Percentiles rank a stretch among this genome's conserved stretches.
Evolutionary conservation across 2,113 vertebrate genomes (phyloP).

Genomic region (Istiophorus platypterus): DNA sequence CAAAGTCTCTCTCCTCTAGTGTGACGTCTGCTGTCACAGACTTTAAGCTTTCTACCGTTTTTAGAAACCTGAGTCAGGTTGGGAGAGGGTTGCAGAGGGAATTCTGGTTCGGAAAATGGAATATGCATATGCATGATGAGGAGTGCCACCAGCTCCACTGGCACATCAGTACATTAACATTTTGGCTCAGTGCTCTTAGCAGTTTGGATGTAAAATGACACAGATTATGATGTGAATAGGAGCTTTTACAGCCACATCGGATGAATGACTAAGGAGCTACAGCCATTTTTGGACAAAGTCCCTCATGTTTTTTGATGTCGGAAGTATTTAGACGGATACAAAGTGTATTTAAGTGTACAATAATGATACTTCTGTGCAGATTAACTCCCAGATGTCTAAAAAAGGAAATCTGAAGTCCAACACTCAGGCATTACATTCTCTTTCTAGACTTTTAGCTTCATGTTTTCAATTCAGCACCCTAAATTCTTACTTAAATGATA

Average conservation of each 20-base stretch:
- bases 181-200: slow-evolving; percentile 56
- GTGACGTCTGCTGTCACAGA: slow-evolving; percentile 66
- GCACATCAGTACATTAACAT: slow-evolving; percentile 72
- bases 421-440: neutral
- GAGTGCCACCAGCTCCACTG: slow-evolving; percentile 54
- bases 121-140: slow-evolving; percentile 72
- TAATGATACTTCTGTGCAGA: slow-evolving; percentile 14
- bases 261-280: slow-evolving; percentile 57
- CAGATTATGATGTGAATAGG: slow-evolving; percentile 57
- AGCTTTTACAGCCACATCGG: slow-evolving; percentile 58
- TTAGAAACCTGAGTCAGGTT: slow-evolving; percentile 72
- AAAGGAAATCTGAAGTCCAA: neutral
- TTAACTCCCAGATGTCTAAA: neutral
- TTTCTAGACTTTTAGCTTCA: neutral
- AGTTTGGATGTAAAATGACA: slow-evolving; percentile 56
- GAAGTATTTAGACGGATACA: slow-evolving; percentile 16
- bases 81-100: slow-evolving; percentile 50
- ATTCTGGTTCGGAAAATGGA: slow-evolving; percentile 68
- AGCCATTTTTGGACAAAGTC: slow-evolving; percentile 32
- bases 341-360: slow-evolving; percentile 10
- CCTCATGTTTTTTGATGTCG: slow-evolving; percentile 17
- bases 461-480: slow-evolving; percentile 2
- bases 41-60: slow-evolving; percentile 72
- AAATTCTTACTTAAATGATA: slow-evolving; percentile 15
- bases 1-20: slow-evolving; percentile 67